Evolutionary conservation across 2,888 invertebrate genomes (phyloP).

Genomic region (Odontomyia ornata): DNA sequence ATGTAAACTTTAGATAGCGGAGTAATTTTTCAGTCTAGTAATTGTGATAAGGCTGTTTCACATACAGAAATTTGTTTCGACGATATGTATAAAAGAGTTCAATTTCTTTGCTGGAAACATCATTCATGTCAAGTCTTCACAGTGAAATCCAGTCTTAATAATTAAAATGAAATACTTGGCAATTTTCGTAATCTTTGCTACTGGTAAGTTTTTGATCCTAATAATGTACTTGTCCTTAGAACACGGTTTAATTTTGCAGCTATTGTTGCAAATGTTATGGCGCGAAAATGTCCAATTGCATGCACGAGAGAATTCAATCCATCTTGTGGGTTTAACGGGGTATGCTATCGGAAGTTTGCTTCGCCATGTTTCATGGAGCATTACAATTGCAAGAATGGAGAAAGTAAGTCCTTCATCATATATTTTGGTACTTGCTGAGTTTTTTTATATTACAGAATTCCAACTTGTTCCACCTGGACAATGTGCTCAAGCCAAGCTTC

Average conservation of each 20-base stretch:
- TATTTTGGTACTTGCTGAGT: too few relatives aligned
- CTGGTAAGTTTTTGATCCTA: neutral
- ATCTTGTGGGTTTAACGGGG: slow-evolving; percentile 38
- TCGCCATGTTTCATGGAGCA: slow-evolving; percentile 36
- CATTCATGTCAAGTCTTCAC: neutral
- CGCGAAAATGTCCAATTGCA: slow-evolving; percentile 26
- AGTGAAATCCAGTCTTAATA: too few relatives aligned
- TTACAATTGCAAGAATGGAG: slow-evolving; percentile 37
- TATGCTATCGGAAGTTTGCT: slow-evolving; percentile 26
- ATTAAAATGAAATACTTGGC: slow-evolving; percentile 5
- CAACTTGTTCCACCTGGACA: neutral
- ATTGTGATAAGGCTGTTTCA: neutral
- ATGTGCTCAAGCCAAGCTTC: neutral
- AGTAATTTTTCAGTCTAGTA: slow-evolving; percentile 5
- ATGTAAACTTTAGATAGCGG: neutral
- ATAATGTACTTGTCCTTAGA: too few relatives aligned
- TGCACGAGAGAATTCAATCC: slow-evolving; percentile 42
- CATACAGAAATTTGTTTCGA: neutral
- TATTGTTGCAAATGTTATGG: neutral
- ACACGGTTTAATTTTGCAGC: too few relatives aligned
- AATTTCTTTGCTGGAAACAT: neutral
- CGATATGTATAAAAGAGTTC: neutral
- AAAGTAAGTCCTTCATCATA: slow-evolving; percentile 24
- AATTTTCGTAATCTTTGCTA: neutral
- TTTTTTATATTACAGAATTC: too few relatives aligned